phyloP scores from a whole-genome alignment of 2,888 invertebrate genomes.

The Schizaphis graminum region DNA sequence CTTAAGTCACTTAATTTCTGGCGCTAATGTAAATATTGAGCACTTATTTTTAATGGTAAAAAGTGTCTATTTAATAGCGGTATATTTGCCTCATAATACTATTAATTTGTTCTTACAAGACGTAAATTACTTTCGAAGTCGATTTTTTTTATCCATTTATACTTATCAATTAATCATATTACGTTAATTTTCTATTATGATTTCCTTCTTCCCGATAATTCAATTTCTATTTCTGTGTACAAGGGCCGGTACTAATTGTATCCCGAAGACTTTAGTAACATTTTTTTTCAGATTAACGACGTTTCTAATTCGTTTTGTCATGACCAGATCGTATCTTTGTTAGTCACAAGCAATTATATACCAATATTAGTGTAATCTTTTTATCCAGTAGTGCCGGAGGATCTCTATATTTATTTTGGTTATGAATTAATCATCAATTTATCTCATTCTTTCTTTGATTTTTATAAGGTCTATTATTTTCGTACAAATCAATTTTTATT shows the following conservation, averaged over 20 bases:
- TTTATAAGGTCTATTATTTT: neutral
- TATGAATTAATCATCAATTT: neutral
- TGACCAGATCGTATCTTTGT: neutral
- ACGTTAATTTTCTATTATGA: neutral
- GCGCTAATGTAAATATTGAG: neutral
- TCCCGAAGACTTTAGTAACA: neutral
- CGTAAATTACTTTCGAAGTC: neutral
- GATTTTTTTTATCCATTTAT: neutral
- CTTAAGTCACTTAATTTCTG: neutral
- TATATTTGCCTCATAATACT: neutral
- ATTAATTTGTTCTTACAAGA: neutral
- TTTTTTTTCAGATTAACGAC: neutral
- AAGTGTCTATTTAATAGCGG: neutral
- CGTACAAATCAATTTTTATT: no score
- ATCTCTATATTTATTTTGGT: neutral
- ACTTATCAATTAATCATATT: neutral
- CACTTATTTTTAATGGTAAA: conserved; percentile 3
- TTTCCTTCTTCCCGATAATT: neutral
- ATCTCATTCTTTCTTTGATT: neutral
- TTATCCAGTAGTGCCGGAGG: neutral
- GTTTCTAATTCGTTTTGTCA: neutral
- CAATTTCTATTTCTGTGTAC: neutral
- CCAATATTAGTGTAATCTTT: neutral
- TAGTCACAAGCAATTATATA: neutral
- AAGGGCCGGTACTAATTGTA: neutral